A percentile compares a stretch with the other conserved stretches of the same genome.
phyloP scores from a whole-genome alignment of 2,113 vertebrate genomes.

The Antechinus stuartii region DNA sequence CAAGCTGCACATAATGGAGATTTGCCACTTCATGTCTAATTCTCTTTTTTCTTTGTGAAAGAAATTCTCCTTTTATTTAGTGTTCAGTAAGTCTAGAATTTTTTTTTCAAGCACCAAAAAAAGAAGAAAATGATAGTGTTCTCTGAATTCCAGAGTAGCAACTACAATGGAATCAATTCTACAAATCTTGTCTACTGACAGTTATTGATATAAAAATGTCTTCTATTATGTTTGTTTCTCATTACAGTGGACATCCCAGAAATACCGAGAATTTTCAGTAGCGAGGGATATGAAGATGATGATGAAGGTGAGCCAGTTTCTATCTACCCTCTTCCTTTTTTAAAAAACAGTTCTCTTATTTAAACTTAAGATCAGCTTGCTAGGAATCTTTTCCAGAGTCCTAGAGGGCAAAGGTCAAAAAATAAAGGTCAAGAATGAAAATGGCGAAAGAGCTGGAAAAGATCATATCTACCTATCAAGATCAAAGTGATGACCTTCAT shows the following conservation, averaged over 20 bases:
- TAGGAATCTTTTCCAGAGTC: slow-evolving; percentile 28
- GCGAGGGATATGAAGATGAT: slow-evolving; percentile 82
- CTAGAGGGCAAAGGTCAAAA: slow-evolving; percentile 23
- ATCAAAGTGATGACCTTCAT: slow-evolving; percentile 10
- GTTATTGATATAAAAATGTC: background rate
- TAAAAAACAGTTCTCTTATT: background rate
- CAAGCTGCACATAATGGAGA: no score
- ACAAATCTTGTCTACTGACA: slow-evolving; percentile 10
- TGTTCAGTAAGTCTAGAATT: no score
- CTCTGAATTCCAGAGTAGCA: background rate
- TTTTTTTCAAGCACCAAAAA: no score
- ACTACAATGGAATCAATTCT: background rate
- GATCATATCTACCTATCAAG: slow-evolving; percentile 42
- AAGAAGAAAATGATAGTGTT: background rate
- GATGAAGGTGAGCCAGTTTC: slow-evolving; percentile 78
- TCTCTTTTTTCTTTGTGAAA: no score
- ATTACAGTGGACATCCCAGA: slow-evolving; percentile 85
- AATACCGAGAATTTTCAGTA: slow-evolving; percentile 60
- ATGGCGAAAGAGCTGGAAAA: slow-evolving; percentile 33
- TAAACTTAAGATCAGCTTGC: slow-evolving; percentile 55
- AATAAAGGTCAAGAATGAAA: slow-evolving; percentile 26
- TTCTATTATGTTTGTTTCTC: slow-evolving; percentile 72
- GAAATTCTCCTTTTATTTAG: no score
- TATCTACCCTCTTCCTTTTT: background rate
- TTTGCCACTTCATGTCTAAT: no score